Percentiles rank a stretch among this genome's conserved stretches.
Conservation (phyloP, 2,113 vertebrate genomes). For the Cyrtonyx montezumae region DNA sequence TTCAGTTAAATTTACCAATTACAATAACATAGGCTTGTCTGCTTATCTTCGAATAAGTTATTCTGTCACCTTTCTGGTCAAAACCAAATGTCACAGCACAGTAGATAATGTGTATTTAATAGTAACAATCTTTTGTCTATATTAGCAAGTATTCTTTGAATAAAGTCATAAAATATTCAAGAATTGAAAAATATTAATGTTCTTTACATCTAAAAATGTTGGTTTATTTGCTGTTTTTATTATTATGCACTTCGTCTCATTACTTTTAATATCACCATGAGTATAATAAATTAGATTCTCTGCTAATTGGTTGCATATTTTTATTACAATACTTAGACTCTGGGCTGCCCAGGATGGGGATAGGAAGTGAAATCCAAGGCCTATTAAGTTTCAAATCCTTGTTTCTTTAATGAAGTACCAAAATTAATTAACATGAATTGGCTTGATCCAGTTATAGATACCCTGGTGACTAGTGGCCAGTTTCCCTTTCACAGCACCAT, state of each 20-base stretch:
- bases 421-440: conserved; percentile 30
- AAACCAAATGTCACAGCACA: neutral
- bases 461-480: neutral
- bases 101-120: neutral
- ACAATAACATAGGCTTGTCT: neutral
- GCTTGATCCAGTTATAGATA: neutral
- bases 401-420: conserved; percentile 9
- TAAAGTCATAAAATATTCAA: neutral
- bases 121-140: neutral
- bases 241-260: neutral
- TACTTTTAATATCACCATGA: neutral
- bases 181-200: neutral
- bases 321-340: neutral
- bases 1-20: neutral
- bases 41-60: neutral
- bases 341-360: neutral
- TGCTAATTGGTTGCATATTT: neutral
- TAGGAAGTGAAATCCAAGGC: neutral
- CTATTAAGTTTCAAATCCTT: neutral
- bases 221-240: neutral
- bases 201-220: neutral
- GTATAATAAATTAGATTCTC: neutral
- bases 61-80: accelerated
- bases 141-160: neutral
- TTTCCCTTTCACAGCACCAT: neutral